phyloP scores from a whole-genome alignment of 2,888 invertebrate species.

The Dasypolia templi region DNA sequence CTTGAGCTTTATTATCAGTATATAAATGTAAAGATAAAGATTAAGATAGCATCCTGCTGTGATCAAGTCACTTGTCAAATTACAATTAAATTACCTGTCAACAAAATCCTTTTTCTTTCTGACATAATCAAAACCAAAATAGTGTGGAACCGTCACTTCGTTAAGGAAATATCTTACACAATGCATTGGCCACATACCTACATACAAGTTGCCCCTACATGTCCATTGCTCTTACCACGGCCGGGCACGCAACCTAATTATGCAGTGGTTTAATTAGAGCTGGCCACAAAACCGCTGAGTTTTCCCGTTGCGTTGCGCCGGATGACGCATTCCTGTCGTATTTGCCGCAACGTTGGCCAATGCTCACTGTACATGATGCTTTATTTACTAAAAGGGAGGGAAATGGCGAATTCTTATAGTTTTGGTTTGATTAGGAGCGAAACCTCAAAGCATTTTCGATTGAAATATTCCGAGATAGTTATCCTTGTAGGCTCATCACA shows the following conservation, averaged over 20 bases:
- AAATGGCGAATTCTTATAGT: not conserved
- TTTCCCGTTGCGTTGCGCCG: conserved; percentile 70
- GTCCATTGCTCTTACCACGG: conserved; percentile 32
- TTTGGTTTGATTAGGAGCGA: not conserved
- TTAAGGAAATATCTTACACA: not conserved
- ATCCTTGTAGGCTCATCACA: not conserved
- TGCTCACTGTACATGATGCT: not conserved
- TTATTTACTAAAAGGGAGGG: not conserved
- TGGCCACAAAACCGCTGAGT: conserved; percentile 72
- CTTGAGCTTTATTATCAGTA: too few relatives aligned
- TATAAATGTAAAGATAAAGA: too few relatives aligned
- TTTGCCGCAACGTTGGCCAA: conserved; percentile 5
- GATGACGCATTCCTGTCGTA: conserved; percentile 62
- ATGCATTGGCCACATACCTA: not conserved
- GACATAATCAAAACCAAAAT: not conserved
- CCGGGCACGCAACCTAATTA: conserved; percentile 75
- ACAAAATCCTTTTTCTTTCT: not conserved
- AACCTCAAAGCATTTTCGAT: not conserved
- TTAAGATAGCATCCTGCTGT: too few relatives aligned
- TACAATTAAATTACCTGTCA: not conserved
- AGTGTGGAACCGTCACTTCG: not conserved
- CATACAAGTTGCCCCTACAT: not conserved
- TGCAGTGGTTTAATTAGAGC: conserved; percentile 79
- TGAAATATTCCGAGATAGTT: not conserved
- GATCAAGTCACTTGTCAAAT: too few relatives aligned